phyloP scores from a whole-genome alignment of 2,797 vertebrate species.

The Microhierax caerulescens region DNA sequence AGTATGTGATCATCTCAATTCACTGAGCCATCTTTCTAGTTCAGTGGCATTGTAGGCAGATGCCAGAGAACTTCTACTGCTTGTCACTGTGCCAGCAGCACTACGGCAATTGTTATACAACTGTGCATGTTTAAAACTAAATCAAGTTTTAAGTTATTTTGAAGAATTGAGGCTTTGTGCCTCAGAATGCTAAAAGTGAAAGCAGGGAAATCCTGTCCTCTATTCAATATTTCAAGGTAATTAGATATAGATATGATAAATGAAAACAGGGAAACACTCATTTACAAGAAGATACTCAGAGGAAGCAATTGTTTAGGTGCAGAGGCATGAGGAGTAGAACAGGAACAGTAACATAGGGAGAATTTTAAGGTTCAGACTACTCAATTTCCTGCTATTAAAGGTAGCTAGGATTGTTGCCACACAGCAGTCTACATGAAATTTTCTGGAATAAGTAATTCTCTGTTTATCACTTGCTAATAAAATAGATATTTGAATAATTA shows the following conservation, averaged over 20 bases:
- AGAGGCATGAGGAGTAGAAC: neutral
- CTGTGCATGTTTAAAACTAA: neutral
- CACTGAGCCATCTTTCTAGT: neutral
- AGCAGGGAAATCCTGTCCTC: neutral
- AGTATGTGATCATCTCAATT: neutral
- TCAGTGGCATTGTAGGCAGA: neutral
- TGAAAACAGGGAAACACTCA: neutral
- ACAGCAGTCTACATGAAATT: neutral
- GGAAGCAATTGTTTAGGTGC: neutral
- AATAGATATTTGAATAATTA: neutral
- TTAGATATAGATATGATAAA: neutral
- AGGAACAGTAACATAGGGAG: neutral
- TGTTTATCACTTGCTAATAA: neutral
- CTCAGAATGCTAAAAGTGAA: neutral
- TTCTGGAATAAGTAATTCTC: neutral
- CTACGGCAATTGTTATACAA: neutral
- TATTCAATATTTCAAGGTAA: neutral
- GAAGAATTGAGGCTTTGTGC: neutral
- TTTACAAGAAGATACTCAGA: neutral
- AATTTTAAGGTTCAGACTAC: neutral
- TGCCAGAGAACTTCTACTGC: neutral
- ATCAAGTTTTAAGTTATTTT: neutral
- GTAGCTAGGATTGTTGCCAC: neutral
- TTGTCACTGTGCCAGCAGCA: no score
- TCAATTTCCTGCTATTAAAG: neutral